Percentiles rank a stretch among this genome's conserved stretches.
Evolutionary conservation across 2,888 invertebrate genomes (phyloP).

Genomic region (Crioceris asparagi): DNA sequence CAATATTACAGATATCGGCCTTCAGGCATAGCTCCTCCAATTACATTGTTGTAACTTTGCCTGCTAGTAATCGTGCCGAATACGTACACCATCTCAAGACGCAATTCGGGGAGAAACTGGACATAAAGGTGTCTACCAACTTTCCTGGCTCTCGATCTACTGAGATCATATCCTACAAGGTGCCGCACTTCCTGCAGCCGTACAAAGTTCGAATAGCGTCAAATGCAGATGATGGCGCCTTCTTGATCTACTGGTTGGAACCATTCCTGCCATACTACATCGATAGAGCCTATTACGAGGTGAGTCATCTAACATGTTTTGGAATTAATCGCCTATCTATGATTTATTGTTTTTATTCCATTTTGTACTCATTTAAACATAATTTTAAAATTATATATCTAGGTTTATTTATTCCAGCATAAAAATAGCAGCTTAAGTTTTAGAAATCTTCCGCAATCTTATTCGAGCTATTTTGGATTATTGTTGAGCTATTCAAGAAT

Average conservation of each 20-base stretch:
- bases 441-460: too few species aligned
- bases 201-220: conserved; percentile 25
- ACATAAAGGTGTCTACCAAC: conserved; percentile 26
- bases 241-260: conserved; percentile 29
- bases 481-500: too few species aligned
- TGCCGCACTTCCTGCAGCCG: conserved; percentile 28
- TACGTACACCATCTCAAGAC: conserved; percentile 23
- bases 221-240: conserved; percentile 25
- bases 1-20: conserved; percentile 23
- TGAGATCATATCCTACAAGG: conserved; percentile 22
- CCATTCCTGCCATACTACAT: conserved; percentile 26
- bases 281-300: conserved; percentile 25
- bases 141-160: conserved; percentile 24
- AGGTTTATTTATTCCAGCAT: too few species aligned
- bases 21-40: conserved; percentile 20
- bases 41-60: conserved; percentile 23
- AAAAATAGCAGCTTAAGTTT: too few species aligned
- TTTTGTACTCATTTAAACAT: too few species aligned
- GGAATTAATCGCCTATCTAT: too few species aligned
- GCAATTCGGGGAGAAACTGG: conserved; percentile 22
- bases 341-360: too few species aligned
- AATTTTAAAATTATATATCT: too few species aligned
- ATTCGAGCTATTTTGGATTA: too few species aligned
- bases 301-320: too few species aligned
- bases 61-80: conserved; percentile 22